A percentile compares a stretch with the other conserved stretches of the same genome.
These are phyloP conservation scores for Oryzias melastigma DNA, from an alignment of 2,113 vertebrate species.

Conservation along the genomic window DNA sequence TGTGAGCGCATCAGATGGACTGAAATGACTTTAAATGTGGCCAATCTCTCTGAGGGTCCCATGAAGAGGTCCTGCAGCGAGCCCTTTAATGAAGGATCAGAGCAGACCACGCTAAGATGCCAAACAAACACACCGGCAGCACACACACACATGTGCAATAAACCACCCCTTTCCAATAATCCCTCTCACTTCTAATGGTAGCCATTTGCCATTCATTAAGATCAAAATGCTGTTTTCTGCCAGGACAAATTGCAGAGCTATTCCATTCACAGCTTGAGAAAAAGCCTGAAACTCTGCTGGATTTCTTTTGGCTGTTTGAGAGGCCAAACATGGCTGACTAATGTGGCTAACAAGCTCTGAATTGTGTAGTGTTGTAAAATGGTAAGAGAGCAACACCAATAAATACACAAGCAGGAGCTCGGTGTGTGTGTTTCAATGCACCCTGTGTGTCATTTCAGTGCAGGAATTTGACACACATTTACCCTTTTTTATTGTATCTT, in stretches of 20 bases:
- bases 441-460: constrained; percentile 1
- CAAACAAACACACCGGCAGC: constrained; percentile 65
- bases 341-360: constrained; percentile 96
- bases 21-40: constrained; percentile 95
- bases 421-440: not conserved
- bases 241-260: constrained; percentile 98
- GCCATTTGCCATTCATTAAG: constrained; percentile 99
- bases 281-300: constrained; percentile 84
- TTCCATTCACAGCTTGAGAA: constrained; percentile 99
- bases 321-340: constrained; percentile 88
- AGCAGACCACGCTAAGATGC: constrained; percentile 89
- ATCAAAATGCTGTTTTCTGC: constrained; percentile 98
- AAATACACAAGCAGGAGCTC: constrained; percentile 1
- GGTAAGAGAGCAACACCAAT: not conserved
- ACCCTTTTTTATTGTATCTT: no score
- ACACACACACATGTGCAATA: constrained; percentile 25
- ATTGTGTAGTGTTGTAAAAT: constrained; percentile 41
- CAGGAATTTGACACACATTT: not conserved
- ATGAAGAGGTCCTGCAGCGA: constrained; percentile 91
- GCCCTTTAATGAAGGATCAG: constrained; percentile 98
- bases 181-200: constrained; percentile 98
- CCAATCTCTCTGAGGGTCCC: constrained; percentile 90
- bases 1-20: constrained; percentile 89
- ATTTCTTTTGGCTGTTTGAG: constrained; percentile 89
- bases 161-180: constrained; percentile 81